Evolutionary conservation across 2,113 vertebrate genomes (phyloP), one percentile per base, ranked within the genome.

Genomic region (Chaetorhynchus papuensis): DNA sequence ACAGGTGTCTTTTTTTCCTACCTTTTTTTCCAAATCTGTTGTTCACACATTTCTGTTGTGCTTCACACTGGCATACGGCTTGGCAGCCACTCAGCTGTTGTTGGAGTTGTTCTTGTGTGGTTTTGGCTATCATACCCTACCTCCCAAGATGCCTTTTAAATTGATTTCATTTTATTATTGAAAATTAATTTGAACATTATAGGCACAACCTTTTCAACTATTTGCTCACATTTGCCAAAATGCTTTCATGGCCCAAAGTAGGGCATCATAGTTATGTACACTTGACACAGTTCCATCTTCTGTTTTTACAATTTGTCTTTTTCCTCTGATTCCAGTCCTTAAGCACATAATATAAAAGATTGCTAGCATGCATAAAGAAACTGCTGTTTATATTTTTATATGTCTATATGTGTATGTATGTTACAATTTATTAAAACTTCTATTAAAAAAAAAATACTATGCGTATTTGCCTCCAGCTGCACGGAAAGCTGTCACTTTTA

Each of bases 1-100:
- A 52, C 85, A 96, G 82, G 71, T 94, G 60, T 60, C 59, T n/a
- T 47, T 83, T 91, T 93, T 81, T 47, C 12, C 44, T 86, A 83
- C 76, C 75, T 93, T 85, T 92, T 45, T 33, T 75, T 26, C 24
- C 22, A 81, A 50, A 71, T 81, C 64, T 89, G 93, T 80, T 94
- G 56, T 96, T 97, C 76, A 75, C 95, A 90, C 90, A 22, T 88
- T 93, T 94, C 31, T 71, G 79, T 75, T 95, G 44, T 75, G 49
- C 41, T 89, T 93, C 80, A 88, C 90, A 78, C 56, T 60, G 64
- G 41, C 83, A 70, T 81, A 56, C 1, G 2, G 6, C 65, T 94
- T 96, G 83, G 85, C 96, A 96, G 76, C 37, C 79, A 35, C 60
- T 96, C 64, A 86, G 41, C 31, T 88, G 30, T 78, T 70, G 59